Evolutionary conservation across 1,140 invertebrate species (phyloP), one percentile per base, ranked within the genome.

Genomic region (Papilio polyxenes): DNA sequence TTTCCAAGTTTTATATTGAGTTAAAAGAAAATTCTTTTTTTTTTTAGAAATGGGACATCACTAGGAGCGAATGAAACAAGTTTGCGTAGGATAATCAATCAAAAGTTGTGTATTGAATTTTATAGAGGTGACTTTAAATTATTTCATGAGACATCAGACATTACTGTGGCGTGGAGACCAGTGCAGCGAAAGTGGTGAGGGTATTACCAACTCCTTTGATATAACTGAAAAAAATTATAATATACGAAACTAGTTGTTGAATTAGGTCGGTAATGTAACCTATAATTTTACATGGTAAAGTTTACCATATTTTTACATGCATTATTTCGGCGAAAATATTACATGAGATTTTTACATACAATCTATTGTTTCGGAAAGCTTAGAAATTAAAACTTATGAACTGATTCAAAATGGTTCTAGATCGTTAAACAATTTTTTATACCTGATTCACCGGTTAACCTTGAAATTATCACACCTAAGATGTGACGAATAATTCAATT

Each of bases 101-200:
- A 78, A 78, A 78, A 78, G 51, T 78, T 44, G 76, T 78, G 76
- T 62, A 78, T 59, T 62, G 76, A 78, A 78, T 78, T 78, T 78
- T 59, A 78, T 78, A 78, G 76, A 78, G 76, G 76, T 62, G 76
- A 78, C 15, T 78, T 78, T 78, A 78, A 78, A 78, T 78, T 78
- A 78, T 78, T 62, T 78, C 40, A 78, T 62, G 49, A 78, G 31
- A 62, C 51, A 53, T 51, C 75, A 44, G 53, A 37, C 76, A 78
- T 78, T 78, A 78, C 23, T n/a, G 23, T 62, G 56, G 37, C 56
- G 31, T 80, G 77, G 77, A 62, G 37, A 62, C 59, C 56, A 80
- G 8, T 65, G 3, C 15, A 80, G 17, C 53, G 59, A 80, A 62
- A 56, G 48, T 23, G 31, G 7, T 10, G 31, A 80, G 23, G 11